These are phyloP conservation scores for Archocentrus centrarchus DNA, from an alignment of 2,113 vertebrate genomes.

Conservation along the genomic window DNA sequence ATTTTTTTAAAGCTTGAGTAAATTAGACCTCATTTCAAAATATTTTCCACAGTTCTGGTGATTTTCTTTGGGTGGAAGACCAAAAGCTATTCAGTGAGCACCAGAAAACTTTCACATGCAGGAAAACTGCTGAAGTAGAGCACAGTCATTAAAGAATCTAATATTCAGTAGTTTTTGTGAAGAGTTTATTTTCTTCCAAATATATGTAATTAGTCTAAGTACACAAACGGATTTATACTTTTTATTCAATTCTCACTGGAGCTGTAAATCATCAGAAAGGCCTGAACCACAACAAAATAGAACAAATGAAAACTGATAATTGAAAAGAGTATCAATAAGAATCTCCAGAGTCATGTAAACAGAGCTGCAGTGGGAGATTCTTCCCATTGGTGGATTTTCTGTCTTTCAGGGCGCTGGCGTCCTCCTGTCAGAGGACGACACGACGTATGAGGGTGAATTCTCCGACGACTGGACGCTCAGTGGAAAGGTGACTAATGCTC, in stretches of 20 bases:
- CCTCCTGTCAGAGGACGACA: conserved; percentile 96
- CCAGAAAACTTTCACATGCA: neutral
- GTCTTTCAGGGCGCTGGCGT: conserved; percentile 87
- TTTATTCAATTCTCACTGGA: neutral
- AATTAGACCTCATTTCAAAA: neutral
- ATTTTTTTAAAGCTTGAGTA: neutral
- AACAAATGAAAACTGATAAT: neutral
- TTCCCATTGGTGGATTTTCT: neutral
- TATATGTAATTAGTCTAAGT: neutral
- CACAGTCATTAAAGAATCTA: neutral
- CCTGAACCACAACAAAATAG: neutral
- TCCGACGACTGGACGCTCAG: conserved; percentile 96
- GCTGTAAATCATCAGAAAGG: neutral
- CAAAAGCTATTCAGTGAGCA: neutral
- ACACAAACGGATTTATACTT: neutral
- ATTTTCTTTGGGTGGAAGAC: neutral
- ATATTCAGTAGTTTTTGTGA: neutral
- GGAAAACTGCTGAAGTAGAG: neutral
- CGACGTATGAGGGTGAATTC: conserved; percentile 95
- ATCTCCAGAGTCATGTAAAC: neutral
- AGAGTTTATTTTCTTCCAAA: neutral
- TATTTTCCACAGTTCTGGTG: neutral
- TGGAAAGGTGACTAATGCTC: conserved; percentile 86
- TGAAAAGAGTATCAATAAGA: neutral
- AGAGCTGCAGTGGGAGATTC: neutral